These are phyloP conservation scores for Caranx melampygus DNA, from an alignment of 2,113 vertebrate genomes.

Conservation along the genomic window DNA sequence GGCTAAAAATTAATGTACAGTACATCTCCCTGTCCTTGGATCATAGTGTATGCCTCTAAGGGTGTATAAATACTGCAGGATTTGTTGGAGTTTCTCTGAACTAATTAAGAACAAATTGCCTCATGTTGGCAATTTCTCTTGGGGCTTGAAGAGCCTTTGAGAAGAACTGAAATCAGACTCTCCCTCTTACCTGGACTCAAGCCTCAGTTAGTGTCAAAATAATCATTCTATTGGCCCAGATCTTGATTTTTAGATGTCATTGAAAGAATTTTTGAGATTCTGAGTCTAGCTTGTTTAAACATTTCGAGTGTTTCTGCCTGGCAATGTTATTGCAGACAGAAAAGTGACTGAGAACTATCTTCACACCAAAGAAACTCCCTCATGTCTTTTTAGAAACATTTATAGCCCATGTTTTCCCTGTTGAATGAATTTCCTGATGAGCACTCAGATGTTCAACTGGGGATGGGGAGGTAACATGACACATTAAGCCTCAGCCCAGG, in stretches of 20 bases:
- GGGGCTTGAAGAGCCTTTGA: conserved; percentile 27
- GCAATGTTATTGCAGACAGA: neutral
- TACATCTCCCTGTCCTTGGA: conserved; percentile 49
- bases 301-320: neutral
- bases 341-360: neutral
- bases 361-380: neutral
- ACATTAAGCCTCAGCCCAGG: conserved; percentile 16
- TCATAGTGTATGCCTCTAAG: conserved; percentile 62
- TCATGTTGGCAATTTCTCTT: conserved; percentile 52
- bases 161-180: conserved; percentile 1
- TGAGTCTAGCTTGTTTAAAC: neutral
- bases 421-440: conserved; percentile 14
- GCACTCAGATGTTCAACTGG: neutral
- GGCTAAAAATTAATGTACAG: conserved; percentile 55
- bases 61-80: conserved; percentile 58
- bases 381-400: conserved; percentile 3
- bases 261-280: neutral
- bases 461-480: neutral
- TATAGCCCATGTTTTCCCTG: neutral
- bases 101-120: conserved; percentile 76
- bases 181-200: neutral
- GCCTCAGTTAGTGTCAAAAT: neutral
- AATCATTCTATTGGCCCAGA: neutral
- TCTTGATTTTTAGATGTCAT: neutral
- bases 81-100: conserved; percentile 57